Evolutionary conservation across 2,797 vertebrate species (phyloP).

Genomic region (Mormyrops attenuatus): DNA sequence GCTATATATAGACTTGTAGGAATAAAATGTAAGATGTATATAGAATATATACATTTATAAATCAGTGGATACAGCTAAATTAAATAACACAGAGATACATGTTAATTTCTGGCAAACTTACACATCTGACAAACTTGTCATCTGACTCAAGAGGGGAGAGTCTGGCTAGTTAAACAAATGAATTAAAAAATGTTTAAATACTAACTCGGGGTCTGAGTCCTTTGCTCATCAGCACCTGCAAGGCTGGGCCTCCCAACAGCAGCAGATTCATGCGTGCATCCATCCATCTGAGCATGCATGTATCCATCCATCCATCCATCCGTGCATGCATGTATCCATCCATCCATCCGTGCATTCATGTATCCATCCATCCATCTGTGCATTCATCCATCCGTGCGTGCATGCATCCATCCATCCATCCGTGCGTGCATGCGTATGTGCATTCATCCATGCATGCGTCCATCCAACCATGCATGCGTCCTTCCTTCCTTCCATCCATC

Average conservation of each 20-base stretch:
- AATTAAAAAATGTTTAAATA: background rate
- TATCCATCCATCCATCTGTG: background rate
- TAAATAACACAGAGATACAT: background rate
- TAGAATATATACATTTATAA: background rate
- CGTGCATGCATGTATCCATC: background rate
- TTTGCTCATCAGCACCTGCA: background rate
- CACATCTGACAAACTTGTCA: background rate
- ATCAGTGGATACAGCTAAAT: background rate
- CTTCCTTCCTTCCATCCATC: too few species aligned
- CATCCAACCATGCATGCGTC: too few species aligned
- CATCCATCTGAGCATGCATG: too few species aligned
- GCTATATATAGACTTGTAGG: background rate
- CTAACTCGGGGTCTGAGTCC: background rate
- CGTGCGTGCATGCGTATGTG: too few species aligned
- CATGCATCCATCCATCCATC: background rate
- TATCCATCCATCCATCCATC: too few species aligned
- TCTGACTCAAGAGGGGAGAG: background rate
- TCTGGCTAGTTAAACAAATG: background rate
- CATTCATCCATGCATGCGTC: background rate
- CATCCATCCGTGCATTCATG: background rate
- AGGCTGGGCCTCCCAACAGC: background rate
- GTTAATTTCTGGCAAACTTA: background rate
- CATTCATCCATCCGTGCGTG: background rate
- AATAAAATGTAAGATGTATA: background rate
- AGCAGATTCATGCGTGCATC: background rate